Evolutionary conservation across 2,797 vertebrate genomes (phyloP), one percentile per base, ranked within the genome.

Genomic region (Oryzias dopingdopingensis): DNA sequence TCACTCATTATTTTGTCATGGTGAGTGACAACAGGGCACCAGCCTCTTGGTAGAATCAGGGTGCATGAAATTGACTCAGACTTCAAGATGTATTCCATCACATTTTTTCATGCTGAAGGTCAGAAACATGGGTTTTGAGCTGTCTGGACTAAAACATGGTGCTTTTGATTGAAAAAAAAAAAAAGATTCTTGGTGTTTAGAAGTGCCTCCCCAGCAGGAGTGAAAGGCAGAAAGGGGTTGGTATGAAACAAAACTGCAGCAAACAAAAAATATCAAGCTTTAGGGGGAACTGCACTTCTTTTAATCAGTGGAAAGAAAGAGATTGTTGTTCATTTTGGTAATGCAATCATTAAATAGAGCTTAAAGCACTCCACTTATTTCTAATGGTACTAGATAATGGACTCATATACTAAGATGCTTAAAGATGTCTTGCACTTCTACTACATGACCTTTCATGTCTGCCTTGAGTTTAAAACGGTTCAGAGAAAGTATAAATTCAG

Each of bases 91-190:
- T 13, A 46, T 20, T 46, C 17, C 43, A 56, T 37, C 43, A 56
- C 46, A 47, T 5, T 48, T 47, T 57, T 57, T 48, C 20, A 56
- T 1, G 26, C 20, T 52, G 20, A 16, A 42, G 52, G 41, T 53
- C 41, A 53, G 52, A 16, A 53, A 16, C 47, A 16, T 26, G 2
- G 24, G 23, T 26, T 49, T 16, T 22, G 15, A 49, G 23, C 16
- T n/a, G 14, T 49, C 47, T 26, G 20, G 20, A 18, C 37, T 42
- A n/a, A 14, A n/a, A 4, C 20, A 47, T 13, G 14, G 20, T 20
- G 20, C 22, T 47, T 20, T 42, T 15, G 4, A 10, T 52, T 37
- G 32, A 12, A 37, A 37, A 10, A 37, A 32, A 32, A 32, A 42
- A 49, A n/a, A 49, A 26, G 5, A 22, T 23, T 13, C 6, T n/a